Base-by-base conservation (phyloP, 2,113 vertebrate species). In the Myrmecophaga tridactyla region DNA sequence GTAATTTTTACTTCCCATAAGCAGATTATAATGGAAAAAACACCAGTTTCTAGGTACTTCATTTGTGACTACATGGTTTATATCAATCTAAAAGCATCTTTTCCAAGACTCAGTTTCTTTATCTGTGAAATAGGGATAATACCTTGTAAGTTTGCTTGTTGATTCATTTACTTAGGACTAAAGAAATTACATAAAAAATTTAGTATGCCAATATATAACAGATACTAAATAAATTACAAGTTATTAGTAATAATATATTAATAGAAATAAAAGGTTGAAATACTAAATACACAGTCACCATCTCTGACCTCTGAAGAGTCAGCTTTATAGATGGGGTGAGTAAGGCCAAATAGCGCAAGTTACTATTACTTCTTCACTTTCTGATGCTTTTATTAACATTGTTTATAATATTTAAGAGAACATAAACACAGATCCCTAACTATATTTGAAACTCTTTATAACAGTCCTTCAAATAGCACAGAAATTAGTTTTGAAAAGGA, bases 401-500 rank as follows among this genome's bases (percentile, higher is more conserved):
- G 94, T 67, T 92, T 15, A 81, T 69, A 69, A 86, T 41, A 56
- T 87, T 81, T 88, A 82, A 60, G 31, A 95, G 25, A 58, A 17
- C 14, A 89, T 81, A 76, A 90, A 93, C 51, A 92, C 31, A 77
- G 31, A 82, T 51, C 13, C 25, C 31, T 39, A 88, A 58, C 58
- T 86, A 69, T 48, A 90, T 31, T 82, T 21, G 43, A 92, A 90
- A 72, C 5, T 69, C 53, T 78, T 36, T 81, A 9, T 34, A 76
- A 62, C 11, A 82, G 51, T 62, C 94, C 29, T 67, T 90, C 80
- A 46, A 29, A 80, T 76, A 72, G 0, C 92, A 65, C n/a, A 97
- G 7, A 94, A 92, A 62, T 80, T 84, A 51, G 6, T 90, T 96
- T 92, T 88, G 72, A 73, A 76, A 72, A 90, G 76, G 36, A 93